phyloP scores from a whole-genome alignment of 2,113 vertebrate genomes.

The Plecturocebus donacophilus region DNA sequence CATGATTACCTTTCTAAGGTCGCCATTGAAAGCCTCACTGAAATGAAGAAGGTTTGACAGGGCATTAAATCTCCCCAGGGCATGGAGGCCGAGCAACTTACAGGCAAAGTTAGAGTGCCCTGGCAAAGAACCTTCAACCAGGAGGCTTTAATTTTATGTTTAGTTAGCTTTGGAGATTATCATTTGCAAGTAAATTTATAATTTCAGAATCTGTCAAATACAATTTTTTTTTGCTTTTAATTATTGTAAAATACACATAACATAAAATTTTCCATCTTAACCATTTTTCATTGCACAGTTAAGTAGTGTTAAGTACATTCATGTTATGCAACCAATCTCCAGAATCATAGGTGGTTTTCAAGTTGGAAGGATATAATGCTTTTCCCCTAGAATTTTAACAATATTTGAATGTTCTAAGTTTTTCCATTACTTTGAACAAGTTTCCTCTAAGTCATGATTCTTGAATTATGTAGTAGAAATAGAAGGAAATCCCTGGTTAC shows the following conservation, averaged over 20 bases:
- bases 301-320: background rate
- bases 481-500: background rate
- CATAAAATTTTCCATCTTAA: background rate
- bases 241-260: background rate
- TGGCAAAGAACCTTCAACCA: background rate
- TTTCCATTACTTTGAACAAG: background rate
- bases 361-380: background rate
- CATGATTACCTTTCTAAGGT: background rate
- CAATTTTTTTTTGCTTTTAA: background rate
- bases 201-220: background rate
- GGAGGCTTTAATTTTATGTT: background rate
- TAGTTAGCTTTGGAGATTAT: background rate
- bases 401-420: background rate
- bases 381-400: background rate
- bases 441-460: background rate
- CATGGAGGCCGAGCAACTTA: background rate
- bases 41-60: background rate
- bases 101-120: too few relatives aligned
- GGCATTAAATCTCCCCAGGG: background rate
- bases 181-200: background rate
- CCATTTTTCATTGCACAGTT: background rate
- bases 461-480: background rate
- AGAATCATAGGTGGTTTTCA: background rate
- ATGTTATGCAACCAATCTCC: background rate
- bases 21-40: constrained; percentile 23